Evolutionary conservation across 2,888 invertebrate genomes (phyloP), one percentile per base, ranked within the genome.

Genomic region (Deroplatys truncata): DNA sequence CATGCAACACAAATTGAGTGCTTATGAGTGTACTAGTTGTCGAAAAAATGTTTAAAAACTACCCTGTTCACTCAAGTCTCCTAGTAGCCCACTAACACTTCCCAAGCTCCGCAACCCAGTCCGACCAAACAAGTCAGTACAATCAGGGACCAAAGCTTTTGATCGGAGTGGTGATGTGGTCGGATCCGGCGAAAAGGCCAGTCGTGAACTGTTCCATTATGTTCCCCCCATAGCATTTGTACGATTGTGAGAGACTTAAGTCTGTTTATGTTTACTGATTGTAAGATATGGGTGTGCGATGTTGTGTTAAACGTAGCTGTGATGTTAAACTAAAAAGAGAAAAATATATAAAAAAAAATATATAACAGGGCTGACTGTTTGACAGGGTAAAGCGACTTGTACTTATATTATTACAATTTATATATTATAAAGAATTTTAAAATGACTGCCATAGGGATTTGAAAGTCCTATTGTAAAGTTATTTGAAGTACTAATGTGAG

Each of bases 341-440:
- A 20, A 72, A 20, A 72, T 20, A 72, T 20, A 72, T 72, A 72
- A 2, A 72, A 72, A 20, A 72, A 72, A 72, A 20, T 20, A 72
- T 72, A 72, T 85, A 89, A 86, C 90, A 88, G 90, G 90, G 90
- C 89, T 90, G 90, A 86, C 86, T 89, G 84, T 90, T 90, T 90
- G 87, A 87, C 88, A 90, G 90, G 90, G 88, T 90, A 87, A 85
- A 90, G 86, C 89, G 86, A 89, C 20, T 84, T 89, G 90, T 90
- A 90, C 90, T 90, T 90, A 89, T 83, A 86, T 56, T 86, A 86
- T n/a, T 25, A 72, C 10, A 13, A 83, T 87, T 82, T 28, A 83
- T 31, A 87, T 87, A 87, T 83, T n/a, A 29, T 72, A 16, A 56
- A 43, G 82, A 28, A n/a, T 87, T 86, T 87, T 35, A 87, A 87